Percentiles rank a stretch among this genome's conserved stretches.
These are phyloP conservation scores for Lepidochitona cinerea DNA, from an alignment of 2,888 invertebrate genomes.

Conservation along the genomic window DNA sequence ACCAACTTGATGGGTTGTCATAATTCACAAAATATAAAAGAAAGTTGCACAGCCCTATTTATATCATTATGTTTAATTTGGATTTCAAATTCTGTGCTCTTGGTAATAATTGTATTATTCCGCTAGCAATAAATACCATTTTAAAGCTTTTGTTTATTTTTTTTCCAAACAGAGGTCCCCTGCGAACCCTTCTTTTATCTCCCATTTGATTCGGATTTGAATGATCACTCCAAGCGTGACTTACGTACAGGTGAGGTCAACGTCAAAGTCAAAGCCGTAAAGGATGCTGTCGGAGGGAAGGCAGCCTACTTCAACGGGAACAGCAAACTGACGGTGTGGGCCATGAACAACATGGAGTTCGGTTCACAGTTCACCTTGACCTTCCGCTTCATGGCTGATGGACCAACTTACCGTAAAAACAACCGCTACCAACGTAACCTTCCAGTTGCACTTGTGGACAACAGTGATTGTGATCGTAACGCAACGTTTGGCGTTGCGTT, in stretches of 20 bases:
- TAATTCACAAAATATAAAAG: too few species aligned
- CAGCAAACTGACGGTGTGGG: conserved; percentile 32
- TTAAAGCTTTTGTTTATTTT: background rate
- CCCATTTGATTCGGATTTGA: conserved; percentile 30
- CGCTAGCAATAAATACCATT: too few species aligned
- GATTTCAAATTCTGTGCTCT: too few species aligned
- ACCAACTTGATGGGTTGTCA: too few species aligned
- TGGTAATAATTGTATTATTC: too few species aligned
- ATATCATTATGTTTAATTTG: too few species aligned
- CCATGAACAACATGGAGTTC: conserved; percentile 41
- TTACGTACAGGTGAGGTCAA: background rate
- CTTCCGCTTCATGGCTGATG: conserved; percentile 15
- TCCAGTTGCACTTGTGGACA: conserved; percentile 29
- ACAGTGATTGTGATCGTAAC: conserved; percentile 39
- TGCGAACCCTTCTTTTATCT: conserved; percentile 34
- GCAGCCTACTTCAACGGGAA: conserved; percentile 27
- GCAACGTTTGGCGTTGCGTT: conserved; percentile 38
- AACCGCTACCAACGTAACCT: background rate
- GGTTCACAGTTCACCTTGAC: conserved; percentile 32
- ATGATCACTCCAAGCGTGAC: conserved; percentile 18
- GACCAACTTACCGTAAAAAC: background rate
- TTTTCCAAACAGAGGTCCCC: background rate
- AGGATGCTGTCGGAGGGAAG: conserved; percentile 21
- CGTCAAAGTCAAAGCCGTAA: conserved; percentile 2
- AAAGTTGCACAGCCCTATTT: too few species aligned